Base-by-base conservation (phyloP, 2,888 invertebrate species). In the Parnassius mnemosyne region DNA sequence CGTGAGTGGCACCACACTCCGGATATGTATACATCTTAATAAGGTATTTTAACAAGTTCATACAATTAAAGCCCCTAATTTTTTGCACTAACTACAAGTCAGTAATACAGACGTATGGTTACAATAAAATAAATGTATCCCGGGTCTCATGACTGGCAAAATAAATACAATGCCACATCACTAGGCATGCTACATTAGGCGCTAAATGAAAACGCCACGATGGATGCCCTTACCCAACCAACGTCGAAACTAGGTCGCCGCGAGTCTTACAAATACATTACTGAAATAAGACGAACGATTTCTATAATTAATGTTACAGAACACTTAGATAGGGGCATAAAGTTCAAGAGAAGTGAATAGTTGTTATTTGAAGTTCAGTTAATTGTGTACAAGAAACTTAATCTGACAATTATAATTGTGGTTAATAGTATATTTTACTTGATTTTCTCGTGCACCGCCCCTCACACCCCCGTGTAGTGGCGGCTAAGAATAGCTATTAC, bases 231-330 rank as follows among this genome's bases (percentile, higher is more conserved):
- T 53, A 13, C 47, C 63, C 56, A 25, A 5, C 68, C 65, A 68
- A 63, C 65, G 60, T 66, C 66, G 68, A 73, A 83, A 82, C 66
- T 82, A 72, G 81, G 82, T 78, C 81, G 71, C 69, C 66, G 61
- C 65, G 69, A 73, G 71, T 73, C 72, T 7, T 77, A 74, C 76
- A 79, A 81, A 81, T 76, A 82, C 79, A 80, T 79, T 82, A 80
- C 72, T 74, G 73, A 75, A 80, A 80, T 80, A 80, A 80, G 76
- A 77, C 72, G 75, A 68, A 65, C 73, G 80, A 80, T 75, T 79
- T 82, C 79, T 73, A 73, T 79, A 83, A 83, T 83, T 81, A 83
- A 83, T 78, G 76, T 76, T 75, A 81, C 72, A 79, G 77, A 81
- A 60, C 53, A 63, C 56, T 63, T 42, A 58, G 62, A 55, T 55